Percentiles rank a stretch among this genome's conserved stretches.
phyloP scores from a whole-genome alignment of 2,888 invertebrate species.

The Synanthedon tipuliformis region DNA sequence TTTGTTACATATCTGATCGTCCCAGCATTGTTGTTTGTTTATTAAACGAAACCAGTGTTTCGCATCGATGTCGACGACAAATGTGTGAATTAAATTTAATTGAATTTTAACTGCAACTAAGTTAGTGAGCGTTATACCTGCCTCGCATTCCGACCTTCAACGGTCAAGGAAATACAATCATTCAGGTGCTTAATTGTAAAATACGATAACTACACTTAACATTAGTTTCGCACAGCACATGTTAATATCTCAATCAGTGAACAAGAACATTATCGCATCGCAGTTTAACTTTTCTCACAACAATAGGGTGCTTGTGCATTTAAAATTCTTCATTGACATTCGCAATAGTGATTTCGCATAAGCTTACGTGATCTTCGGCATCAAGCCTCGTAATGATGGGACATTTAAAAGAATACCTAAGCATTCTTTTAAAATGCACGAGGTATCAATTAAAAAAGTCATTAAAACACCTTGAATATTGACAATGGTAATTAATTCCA shows the following conservation, averaged over 20 bases:
- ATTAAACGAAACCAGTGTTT: too few species aligned
- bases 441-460: slow-evolving; percentile 26
- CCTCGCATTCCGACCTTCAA: slow-evolving; percentile 53
- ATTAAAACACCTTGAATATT: slow-evolving; percentile 43
- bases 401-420: too few species aligned
- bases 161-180: slow-evolving; percentile 61
- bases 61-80: not conserved
- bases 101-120: slow-evolving; percentile 26
- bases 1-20: slow-evolving; percentile 1
- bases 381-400: too few species aligned
- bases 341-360: slow-evolving; percentile 42
- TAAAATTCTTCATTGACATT: slow-evolving; percentile 14
- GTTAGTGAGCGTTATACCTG: slow-evolving; percentile 42
- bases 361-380: slow-evolving; percentile 22
- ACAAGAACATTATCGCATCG: slow-evolving; percentile 38
- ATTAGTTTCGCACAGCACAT: slow-evolving; percentile 46
- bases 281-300: slow-evolving; percentile 7
- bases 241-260: slow-evolving; percentile 10
- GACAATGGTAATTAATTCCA: slow-evolving; percentile 49
- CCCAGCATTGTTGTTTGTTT: not conserved
- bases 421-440: slow-evolving; percentile 10
- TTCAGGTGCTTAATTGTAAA: slow-evolving; percentile 41
- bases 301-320: not conserved
- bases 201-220: slow-evolving; percentile 16
- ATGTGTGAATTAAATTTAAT: slow-evolving; percentile 14